Evolutionary conservation across 2,888 invertebrate species (phyloP).

Genomic region (Thecocarcelia acutangulata): DNA sequence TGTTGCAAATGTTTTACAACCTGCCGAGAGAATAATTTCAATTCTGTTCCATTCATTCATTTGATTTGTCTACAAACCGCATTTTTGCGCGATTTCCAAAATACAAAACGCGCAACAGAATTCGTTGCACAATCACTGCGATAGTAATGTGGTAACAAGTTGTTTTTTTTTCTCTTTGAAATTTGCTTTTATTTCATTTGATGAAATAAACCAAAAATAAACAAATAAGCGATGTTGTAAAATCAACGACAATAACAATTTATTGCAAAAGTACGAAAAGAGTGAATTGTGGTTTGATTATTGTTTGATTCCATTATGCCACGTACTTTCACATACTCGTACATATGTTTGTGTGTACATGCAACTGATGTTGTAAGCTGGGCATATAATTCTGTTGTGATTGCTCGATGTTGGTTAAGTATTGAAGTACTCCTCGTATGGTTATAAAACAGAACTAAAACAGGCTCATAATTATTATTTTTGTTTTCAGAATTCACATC

Average conservation of each 20-base stretch:
- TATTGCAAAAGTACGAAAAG: background rate
- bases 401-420: conserved; percentile 5
- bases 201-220: background rate
- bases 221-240: background rate
- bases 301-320: conserved; percentile 27
- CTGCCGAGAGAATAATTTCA: background rate
- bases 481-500: background rate
- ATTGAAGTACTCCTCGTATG: background rate
- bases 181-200: background rate
- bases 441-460: background rate
- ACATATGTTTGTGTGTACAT: too few species aligned
- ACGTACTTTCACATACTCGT: background rate
- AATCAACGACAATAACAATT: conserved; percentile 13
- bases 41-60: too few species aligned
- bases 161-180: background rate
- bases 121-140: conserved; percentile 14
- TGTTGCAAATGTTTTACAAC: too few species aligned
- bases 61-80: conserved; percentile 1
- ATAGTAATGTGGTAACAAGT: background rate
- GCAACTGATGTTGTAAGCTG: background rate
- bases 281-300: conserved; percentile 18
- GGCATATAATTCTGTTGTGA: background rate
- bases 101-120: background rate
- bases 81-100: conserved; percentile 19
- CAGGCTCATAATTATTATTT: background rate